Conservation (phyloP, 2,113 vertebrate species). For the Lipophrys pholis region DNA sequence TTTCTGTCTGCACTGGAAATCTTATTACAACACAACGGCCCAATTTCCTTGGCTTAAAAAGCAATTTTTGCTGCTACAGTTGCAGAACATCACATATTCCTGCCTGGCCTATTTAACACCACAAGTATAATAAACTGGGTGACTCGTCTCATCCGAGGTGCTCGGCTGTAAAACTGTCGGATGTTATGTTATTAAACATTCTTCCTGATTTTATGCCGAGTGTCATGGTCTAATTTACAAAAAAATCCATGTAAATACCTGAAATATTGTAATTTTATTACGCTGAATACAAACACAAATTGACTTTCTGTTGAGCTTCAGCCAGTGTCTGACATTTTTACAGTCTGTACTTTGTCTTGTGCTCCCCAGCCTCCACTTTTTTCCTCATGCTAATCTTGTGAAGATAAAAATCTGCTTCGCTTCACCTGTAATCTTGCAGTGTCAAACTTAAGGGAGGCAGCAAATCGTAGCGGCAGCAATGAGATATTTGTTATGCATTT, state of each 20-base stretch:
- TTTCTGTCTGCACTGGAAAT: slow-evolving; percentile 10
- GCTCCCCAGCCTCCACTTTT: background rate
- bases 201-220: slow-evolving; percentile 23
- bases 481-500: slow-evolving; percentile 9
- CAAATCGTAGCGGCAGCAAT: slow-evolving; percentile 13
- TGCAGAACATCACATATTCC: slow-evolving; percentile 56
- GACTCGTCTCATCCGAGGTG: slow-evolving; percentile 32
- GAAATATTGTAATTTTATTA: background rate
- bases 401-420: slow-evolving; percentile 35
- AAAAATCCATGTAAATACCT: slow-evolving; percentile 21
- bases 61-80: slow-evolving; percentile 51
- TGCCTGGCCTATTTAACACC: slow-evolving; percentile 56
- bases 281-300: background rate
- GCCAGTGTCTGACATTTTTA: slow-evolving; percentile 13
- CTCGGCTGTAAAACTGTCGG: slow-evolving; percentile 12
- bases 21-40: slow-evolving; percentile 49
- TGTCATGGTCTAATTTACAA: slow-evolving; percentile 27
- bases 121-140: slow-evolving; percentile 44
- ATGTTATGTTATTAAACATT: slow-evolving; percentile 33
- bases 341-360: slow-evolving; percentile 3
- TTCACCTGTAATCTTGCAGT: slow-evolving; percentile 14
- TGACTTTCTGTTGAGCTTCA: slow-evolving; percentile 6
- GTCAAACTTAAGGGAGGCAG: slow-evolving; percentile 31
- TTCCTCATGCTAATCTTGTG: slow-evolving; percentile 1
- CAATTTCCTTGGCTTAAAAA: slow-evolving; percentile 55